Evolutionary conservation across 1,140 invertebrate species (phyloP).

Genomic region (Eciton burchellii): DNA sequence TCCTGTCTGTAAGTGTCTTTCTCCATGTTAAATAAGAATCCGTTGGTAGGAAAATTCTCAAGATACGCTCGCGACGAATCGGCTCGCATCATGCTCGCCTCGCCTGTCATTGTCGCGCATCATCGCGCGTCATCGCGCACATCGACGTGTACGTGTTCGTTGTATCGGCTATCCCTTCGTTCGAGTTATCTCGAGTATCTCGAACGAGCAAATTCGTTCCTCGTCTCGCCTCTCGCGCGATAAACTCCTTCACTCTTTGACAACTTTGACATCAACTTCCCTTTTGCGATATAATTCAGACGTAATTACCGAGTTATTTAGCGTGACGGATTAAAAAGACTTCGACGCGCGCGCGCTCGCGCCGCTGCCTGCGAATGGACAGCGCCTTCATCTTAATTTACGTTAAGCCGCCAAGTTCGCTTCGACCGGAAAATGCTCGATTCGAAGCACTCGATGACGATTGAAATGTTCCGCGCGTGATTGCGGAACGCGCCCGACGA

Average conservation of each 20-base stretch:
- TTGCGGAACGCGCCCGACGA: conserved; percentile 24
- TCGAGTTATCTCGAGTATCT: not conserved
- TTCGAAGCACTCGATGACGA: conserved; percentile 2
- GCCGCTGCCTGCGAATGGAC: conserved; percentile 11
- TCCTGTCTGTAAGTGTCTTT: conserved; percentile 86
- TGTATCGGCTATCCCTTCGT: not conserved
- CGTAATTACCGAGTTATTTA: conserved; percentile 42
- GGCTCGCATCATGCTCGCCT: not conserved
- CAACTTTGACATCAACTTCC: conserved; percentile 44
- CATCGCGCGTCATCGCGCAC: not conserved
- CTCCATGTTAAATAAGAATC: conserved; percentile 58
- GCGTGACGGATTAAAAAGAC: conserved; percentile 42
- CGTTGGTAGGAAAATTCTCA: conserved; percentile 22
- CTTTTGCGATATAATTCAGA: conserved; percentile 53
- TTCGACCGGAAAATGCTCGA: not conserved
- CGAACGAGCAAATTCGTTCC: not conserved
- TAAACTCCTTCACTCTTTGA: conserved; percentile 31
- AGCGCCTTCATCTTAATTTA: not conserved
- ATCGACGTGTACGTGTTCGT: not conserved
- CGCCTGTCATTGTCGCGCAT: not conserved
- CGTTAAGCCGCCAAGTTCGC: not conserved
- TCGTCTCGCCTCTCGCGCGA: not conserved
- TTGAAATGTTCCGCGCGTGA: not conserved
- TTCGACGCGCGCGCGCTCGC: conserved; percentile 16
- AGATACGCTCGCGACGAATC: not conserved